Conservation (phyloP, 2,888 invertebrate species). For the Caprella mutica region DNA sequence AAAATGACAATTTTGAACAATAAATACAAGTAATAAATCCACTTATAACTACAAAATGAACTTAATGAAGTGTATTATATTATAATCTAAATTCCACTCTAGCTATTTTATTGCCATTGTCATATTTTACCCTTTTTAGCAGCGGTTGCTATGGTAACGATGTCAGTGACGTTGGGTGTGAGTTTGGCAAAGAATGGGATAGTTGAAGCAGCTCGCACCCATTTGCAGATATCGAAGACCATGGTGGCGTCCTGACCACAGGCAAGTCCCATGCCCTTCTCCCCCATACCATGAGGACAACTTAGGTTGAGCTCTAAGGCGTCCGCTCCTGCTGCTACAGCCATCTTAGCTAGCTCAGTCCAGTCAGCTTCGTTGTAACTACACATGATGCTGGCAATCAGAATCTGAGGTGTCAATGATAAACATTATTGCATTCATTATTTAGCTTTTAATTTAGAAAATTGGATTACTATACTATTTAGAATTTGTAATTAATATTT, state of each 20-base stretch:
- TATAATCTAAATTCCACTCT: no score
- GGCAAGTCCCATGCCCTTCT: constrained; percentile 94
- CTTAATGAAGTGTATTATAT: no score
- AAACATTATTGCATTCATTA: not conserved
- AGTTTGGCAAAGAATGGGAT: constrained; percentile 96
- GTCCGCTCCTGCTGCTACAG: constrained; percentile 77
- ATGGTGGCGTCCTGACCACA: constrained; percentile 90
- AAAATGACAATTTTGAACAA: not conserved
- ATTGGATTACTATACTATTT: not conserved
- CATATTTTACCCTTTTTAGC: constrained; percentile 65
- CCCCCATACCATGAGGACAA: constrained; percentile 98
- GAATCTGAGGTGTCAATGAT: constrained; percentile 47
- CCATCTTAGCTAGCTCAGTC: constrained; percentile 63
- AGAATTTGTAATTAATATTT: not conserved
- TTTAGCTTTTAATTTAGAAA: not conserved
- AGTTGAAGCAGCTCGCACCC: constrained; percentile 74
- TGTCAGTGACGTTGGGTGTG: constrained; percentile 94
- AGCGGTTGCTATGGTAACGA: constrained; percentile 74
- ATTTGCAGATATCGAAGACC: constrained; percentile 75
- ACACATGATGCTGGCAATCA: constrained; percentile 95
- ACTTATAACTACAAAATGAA: no score
- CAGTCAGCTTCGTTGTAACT: constrained; percentile 76
- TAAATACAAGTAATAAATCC: no score
- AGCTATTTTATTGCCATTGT: no score
- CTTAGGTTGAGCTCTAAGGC: constrained; percentile 91